Evolutionary conservation across 2,797 vertebrate species (phyloP).

Genomic region (Clarias laeviceps): DNA sequence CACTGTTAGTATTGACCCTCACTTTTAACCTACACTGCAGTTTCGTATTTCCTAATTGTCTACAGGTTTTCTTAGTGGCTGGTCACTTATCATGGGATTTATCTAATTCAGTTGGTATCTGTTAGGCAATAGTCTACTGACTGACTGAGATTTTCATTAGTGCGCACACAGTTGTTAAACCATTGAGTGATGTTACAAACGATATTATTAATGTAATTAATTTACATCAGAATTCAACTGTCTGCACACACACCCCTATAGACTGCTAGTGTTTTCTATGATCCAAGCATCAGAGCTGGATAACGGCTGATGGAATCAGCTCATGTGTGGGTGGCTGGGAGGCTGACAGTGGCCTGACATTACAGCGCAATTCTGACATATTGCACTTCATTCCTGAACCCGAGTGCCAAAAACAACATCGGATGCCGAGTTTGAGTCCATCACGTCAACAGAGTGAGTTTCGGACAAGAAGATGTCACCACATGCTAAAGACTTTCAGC

Average conservation of each 20-base stretch:
- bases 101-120: not conserved
- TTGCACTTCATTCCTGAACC: slow-evolving; percentile 46
- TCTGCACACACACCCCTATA: slow-evolving; percentile 14
- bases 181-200: not conserved
- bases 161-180: not conserved
- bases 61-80: not conserved
- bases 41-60: not conserved
- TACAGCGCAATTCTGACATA: slow-evolving; percentile 48
- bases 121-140: not conserved
- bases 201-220: not conserved
- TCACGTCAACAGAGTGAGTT: slow-evolving; percentile 43
- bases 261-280: slow-evolving; percentile 23
- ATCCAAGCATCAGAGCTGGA: slow-evolving; percentile 24
- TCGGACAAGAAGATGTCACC: slow-evolving; percentile 40
- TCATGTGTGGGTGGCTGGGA: slow-evolving; percentile 44
- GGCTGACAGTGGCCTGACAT: slow-evolving; percentile 50
- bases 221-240: slow-evolving; percentile 6
- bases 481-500: slow-evolving; percentile 57
- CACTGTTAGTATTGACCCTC: not conserved
- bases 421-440: slow-evolving; percentile 46
- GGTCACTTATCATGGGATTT: not conserved
- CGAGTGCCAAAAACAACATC: slow-evolving; percentile 46
- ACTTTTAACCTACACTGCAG: too few species aligned
- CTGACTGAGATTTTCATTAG: not conserved
- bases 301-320: slow-evolving; percentile 46